Conservation (phyloP, 2,113 vertebrate species). For the Anhinga anhinga region DNA sequence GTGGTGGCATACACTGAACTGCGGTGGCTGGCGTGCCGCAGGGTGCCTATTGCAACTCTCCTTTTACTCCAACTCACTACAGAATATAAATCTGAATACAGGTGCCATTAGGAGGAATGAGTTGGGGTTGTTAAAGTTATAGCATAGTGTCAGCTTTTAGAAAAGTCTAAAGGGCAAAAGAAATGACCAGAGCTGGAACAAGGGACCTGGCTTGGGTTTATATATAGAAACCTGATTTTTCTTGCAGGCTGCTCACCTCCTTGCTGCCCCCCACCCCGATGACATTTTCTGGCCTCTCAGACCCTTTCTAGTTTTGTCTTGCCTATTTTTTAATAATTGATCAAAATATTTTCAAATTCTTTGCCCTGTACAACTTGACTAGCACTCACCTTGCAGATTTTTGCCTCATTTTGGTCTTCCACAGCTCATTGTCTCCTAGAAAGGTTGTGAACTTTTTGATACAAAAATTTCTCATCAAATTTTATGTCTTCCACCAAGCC, state of each 20-base stretch:
- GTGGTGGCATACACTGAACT: fast-evolving
- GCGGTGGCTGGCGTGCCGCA: fast-evolving
- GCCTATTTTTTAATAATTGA: background rate
- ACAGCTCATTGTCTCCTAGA: background rate
- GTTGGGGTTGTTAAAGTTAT: background rate
- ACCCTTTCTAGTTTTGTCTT: background rate
- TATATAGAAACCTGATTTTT: background rate
- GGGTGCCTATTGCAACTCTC: background rate
- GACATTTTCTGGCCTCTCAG: background rate
- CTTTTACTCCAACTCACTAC: background rate
- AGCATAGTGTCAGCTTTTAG: background rate
- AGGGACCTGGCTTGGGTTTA: background rate
- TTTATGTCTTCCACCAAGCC: background rate
- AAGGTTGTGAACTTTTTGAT: background rate
- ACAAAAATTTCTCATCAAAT: background rate
- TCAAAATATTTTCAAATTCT: background rate
- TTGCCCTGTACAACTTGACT: background rate
- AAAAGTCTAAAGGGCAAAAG: background rate
- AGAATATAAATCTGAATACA: background rate
- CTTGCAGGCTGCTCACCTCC: background rate
- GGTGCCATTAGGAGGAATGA: background rate
- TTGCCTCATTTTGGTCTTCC: background rate
- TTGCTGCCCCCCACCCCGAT: background rate
- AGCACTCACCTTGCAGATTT: background rate
- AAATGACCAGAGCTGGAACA: background rate